Evolutionary conservation across 2,888 invertebrate genomes (phyloP), one percentile per base, ranked within the genome.

Genomic region (Eudemis profundana): DNA sequence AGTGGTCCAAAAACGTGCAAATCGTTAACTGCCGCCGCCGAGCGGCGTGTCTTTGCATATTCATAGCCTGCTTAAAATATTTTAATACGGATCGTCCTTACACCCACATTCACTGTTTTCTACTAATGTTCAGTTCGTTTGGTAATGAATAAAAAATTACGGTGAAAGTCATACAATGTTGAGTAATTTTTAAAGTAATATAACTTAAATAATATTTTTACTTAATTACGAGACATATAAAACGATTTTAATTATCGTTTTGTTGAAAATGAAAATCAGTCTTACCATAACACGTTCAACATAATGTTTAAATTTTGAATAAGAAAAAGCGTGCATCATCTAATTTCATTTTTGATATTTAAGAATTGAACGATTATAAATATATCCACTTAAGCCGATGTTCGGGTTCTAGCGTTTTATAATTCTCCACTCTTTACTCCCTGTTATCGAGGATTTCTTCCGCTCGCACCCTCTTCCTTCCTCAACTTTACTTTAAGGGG

Each of bases 11-110:
- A 91, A 91, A 89, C 91, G 91, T 90, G 91, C 89, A 85, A 91
- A 91, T 90, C 91, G 91, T 89, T 90, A 90, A 84, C 86, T 86
- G 76, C 83, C 84, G 78, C 82, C 85, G 81, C 81, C 79, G 85
- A 79, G 86, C 77, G 85, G 78, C 91, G 91, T 92, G 91, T 87
- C 89, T 85, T 86, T 90, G 91, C 91, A 92, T 92, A 92, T 92
- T 92, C 91, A 91, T 91, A 86, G 89, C 87, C 91, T 91, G 85
- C 84, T 91, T 91, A 91, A 90, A 91, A 91, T 91, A 91, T 91
- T 91, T 91, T 91, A 91, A 91, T 89, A 86, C 84, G 85, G 85
- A 82, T 85, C 85, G 83, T 78, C 85, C 85, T 78, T 81, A 74
- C 82, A 74, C 80, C 78, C 82, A 81, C 80, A 85, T 85, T 85